Conservation (phyloP, 2,888 invertebrate species). For the Empis livida region DNA sequence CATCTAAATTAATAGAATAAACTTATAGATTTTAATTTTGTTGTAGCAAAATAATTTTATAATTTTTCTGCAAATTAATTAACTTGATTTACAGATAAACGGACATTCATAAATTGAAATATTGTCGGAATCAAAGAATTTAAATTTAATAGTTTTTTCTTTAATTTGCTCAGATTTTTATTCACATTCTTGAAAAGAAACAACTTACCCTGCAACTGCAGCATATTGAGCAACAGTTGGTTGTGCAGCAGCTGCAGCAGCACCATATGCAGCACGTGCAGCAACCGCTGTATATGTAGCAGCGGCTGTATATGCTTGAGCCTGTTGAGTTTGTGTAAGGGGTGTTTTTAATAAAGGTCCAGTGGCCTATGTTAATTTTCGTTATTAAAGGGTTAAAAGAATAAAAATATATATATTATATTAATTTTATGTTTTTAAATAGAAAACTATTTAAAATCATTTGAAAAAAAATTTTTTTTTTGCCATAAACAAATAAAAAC, state of each 20-base stretch:
- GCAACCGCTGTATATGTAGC: constrained; percentile 79
- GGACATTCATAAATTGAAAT: too few relatives aligned
- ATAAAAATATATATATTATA: too few relatives aligned
- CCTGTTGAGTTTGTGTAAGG: constrained; percentile 42
- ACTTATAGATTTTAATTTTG: too few relatives aligned
- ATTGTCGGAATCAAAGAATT: too few relatives aligned
- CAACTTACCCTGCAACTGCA: constrained; percentile 54
- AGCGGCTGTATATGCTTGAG: constrained; percentile 79
- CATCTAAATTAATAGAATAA: too few relatives aligned
- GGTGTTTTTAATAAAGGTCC: constrained; percentile 73
- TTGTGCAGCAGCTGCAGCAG: constrained; percentile 48
- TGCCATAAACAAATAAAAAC: constrained; percentile 10
- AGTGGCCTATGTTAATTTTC: constrained; percentile 42
- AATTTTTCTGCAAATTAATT: too few relatives aligned
- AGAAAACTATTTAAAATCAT: not conserved
- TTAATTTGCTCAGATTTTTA: too few relatives aligned
- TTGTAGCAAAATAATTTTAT: too few relatives aligned
- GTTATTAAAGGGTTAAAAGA: not conserved
- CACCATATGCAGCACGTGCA: constrained; percentile 67
- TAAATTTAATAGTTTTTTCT: too few relatives aligned
- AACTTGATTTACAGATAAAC: too few relatives aligned
- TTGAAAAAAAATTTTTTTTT: constrained; percentile 7
- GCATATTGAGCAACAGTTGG: constrained; percentile 55
- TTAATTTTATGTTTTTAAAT: not conserved
- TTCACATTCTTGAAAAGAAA: not conserved